A percentile compares a stretch with the other conserved stretches of the same genome.
Conservation (phyloP, 2,888 invertebrate species). For the Phorcus lineatus region DNA sequence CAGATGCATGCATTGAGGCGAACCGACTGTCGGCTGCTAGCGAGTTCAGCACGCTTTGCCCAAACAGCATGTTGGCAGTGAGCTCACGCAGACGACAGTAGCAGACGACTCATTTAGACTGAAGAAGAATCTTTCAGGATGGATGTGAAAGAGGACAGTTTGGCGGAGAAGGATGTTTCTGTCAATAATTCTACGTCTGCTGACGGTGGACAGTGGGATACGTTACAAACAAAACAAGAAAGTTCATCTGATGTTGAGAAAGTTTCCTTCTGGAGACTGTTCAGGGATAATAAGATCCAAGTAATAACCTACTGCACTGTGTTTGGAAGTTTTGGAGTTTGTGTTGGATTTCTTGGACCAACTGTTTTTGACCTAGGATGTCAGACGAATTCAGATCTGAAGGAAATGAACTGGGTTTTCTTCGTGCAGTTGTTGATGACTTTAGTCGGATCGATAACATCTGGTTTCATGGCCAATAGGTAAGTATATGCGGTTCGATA, state of each 20-base stretch:
- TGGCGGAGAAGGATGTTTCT: neutral
- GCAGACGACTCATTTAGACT: neutral
- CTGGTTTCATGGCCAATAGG: constrained; percentile 75
- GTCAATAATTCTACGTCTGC: neutral
- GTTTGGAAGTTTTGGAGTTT: constrained; percentile 78
- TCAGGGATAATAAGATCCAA: constrained; percentile 73
- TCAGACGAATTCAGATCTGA: constrained; percentile 74
- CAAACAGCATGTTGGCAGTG: neutral
- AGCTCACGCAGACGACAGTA: neutral
- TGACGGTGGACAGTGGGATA: neutral
- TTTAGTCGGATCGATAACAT: constrained; percentile 76
- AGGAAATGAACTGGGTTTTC: constrained; percentile 77
- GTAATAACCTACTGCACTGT: constrained; percentile 76
- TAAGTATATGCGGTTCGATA: constrained; percentile 52
- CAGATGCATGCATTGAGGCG: neutral
- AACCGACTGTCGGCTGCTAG: neutral
- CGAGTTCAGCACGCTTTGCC: neutral
- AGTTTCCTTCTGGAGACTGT: constrained; percentile 71
- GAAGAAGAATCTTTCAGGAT: neutral
- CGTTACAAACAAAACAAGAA: neutral
- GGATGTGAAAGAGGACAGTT: neutral
- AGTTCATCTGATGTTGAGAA: constrained; percentile 40
- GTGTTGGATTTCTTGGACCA: constrained; percentile 77
- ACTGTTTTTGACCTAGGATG: constrained; percentile 77
- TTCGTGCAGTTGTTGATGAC: constrained; percentile 77